These are phyloP conservation scores for Pycnomerus fuliginosus DNA, from an alignment of 2,888 invertebrate species.

Conservation along the genomic window DNA sequence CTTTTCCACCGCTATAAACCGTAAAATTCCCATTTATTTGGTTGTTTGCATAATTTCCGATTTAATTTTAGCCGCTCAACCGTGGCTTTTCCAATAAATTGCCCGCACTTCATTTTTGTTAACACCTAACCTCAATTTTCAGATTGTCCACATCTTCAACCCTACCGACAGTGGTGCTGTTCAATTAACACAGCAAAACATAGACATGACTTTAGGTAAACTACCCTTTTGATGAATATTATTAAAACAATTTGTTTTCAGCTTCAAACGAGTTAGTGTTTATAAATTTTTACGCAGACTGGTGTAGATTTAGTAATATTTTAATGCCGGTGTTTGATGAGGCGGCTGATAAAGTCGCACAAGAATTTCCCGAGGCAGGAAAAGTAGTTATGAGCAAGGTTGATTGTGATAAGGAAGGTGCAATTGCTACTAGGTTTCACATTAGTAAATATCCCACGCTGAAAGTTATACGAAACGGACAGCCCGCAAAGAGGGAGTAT, in stretches of 20 bases:
- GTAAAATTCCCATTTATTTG: too few species aligned
- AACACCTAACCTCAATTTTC: too few species aligned
- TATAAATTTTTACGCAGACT: conserved; percentile 99
- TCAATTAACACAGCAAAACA: conserved; percentile 75
- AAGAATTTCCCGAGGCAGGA: conserved; percentile 76
- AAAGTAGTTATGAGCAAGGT: conserved; percentile 94
- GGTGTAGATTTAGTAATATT: conserved; percentile 98
- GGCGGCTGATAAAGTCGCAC: conserved; percentile 82
- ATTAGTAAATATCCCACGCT: conserved; percentile 98
- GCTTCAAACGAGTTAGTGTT: conserved; percentile 95
- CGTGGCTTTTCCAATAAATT: too few species aligned
- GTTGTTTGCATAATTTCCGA: too few species aligned
- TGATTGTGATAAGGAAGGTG: conserved; percentile 92
- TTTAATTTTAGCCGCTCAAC: too few species aligned
- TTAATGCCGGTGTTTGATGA: conserved; percentile 96
- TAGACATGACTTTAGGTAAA: conserved; percentile 83
- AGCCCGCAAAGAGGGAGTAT: conserved; percentile 87
- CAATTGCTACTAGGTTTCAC: conserved; percentile 86
- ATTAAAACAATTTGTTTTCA: conserved; percentile 56
- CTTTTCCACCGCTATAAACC: too few species aligned
- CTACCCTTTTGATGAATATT: conserved; percentile 6
- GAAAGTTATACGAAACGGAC: conserved; percentile 89
- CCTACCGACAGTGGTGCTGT: conserved; percentile 81
- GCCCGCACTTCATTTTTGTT: too few species aligned
- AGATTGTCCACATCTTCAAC: conserved; percentile 64